Base-by-base conservation (phyloP, 2,113 vertebrate genomes). In the Tenebrosternarchus preto region DNA sequence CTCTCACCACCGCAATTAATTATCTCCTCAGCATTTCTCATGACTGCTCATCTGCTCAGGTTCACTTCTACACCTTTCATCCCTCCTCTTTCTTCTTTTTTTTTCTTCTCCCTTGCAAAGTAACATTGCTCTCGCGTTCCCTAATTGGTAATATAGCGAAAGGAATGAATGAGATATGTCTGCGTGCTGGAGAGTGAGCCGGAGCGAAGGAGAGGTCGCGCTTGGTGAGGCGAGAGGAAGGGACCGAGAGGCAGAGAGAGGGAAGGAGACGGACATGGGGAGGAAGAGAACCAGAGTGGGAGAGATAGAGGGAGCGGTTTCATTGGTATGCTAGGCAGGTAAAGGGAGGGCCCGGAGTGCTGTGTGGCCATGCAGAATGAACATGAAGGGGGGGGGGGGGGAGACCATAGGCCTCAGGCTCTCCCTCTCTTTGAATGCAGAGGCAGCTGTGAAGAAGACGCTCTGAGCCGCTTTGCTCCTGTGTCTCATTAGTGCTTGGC, bases 361-460 rank as follows among this genome's bases (percentile, higher is more conserved):
- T 72, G 76, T 72, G 57, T 76, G 83, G 76, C 50, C 80, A 76
- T 82, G 83, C 83, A 78, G 83, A 75, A 82, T 82, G 59, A 79
- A 76, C 78, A 67, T 33, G 60, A 20, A 73, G 79, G 75, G 80
- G 63, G 78, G 78, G 80, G 63, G 46, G 67, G 55, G n/a, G n/a
- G n/a, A n/a, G n/a, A n/a, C 56, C 53, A 55, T 36, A 22, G 5
- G 43, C 73, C 43, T 77, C 36, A 53, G 69, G 43, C 63, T 81
- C 70, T 63, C 39, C 66, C 46, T 76, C 68, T 72, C 80, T 82
- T 63, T 77, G 59, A 82, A 78, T 82, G 75, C 69, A 57, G 76
- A 55, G 25, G 56, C 25, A 64, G 69, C 71, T 9, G 29, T 25
- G 33, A 70, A 60, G 63, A 67, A 33, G 70, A 71, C 50, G 46